Conservation (phyloP, 2,113 vertebrate genomes). For the Apus apus region DNA sequence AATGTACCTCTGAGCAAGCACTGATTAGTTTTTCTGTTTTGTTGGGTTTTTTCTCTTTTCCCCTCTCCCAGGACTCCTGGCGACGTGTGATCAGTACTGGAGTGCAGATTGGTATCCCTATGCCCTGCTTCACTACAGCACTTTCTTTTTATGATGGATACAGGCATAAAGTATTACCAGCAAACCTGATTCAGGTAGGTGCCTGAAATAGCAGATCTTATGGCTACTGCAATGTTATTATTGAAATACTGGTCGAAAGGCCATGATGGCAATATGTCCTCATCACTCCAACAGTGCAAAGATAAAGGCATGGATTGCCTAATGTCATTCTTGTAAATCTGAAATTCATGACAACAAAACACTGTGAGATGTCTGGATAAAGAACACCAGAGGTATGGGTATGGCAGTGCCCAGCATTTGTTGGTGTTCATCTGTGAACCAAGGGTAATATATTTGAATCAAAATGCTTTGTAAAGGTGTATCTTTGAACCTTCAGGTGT, state of each 20-base stretch:
- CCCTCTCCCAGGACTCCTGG: slow-evolving; percentile 86
- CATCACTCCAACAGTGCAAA: background rate
- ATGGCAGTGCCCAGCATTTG: background rate
- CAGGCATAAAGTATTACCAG: slow-evolving; percentile 87
- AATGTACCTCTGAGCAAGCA: background rate
- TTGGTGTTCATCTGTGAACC: background rate
- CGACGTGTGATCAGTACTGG: slow-evolving; percentile 85
- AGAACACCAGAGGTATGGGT: background rate
- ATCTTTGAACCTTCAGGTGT: background rate
- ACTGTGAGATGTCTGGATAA: background rate
- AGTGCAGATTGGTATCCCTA: slow-evolving; percentile 91
- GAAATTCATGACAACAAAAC: background rate
- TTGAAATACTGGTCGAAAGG: background rate
- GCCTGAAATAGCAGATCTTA: background rate
- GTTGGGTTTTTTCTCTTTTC: background rate
- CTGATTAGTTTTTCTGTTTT: background rate
- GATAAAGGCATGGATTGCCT: background rate
- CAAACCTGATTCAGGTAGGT: slow-evolving; percentile 94
- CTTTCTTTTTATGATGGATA: slow-evolving; percentile 97
- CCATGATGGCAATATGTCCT: background rate
- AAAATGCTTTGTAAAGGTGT: background rate
- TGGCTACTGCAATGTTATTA: background rate
- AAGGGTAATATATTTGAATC: background rate
- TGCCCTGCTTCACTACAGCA: slow-evolving; percentile 97
- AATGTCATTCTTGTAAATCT: background rate